phyloP scores from a whole-genome alignment of 2,797 vertebrate species.

The Hoplostethus atlanticus region DNA sequence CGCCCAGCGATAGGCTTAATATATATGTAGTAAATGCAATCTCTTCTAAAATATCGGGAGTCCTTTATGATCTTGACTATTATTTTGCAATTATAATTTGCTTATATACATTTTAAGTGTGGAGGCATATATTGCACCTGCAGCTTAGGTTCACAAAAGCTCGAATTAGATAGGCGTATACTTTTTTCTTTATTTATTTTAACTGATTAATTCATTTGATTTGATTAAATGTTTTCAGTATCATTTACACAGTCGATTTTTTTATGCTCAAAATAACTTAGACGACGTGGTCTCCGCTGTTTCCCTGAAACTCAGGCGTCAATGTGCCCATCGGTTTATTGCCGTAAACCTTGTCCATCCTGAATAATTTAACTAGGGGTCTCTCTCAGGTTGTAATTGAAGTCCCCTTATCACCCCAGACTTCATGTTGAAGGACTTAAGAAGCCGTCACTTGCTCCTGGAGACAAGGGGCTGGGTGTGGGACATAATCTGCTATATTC shows the following conservation, averaged over 20 bases:
- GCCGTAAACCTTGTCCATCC: slow-evolving; percentile 71
- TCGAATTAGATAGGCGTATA: neutral
- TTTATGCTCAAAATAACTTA: slow-evolving; percentile 22
- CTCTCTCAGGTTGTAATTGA: slow-evolving; percentile 80
- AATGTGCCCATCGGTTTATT: slow-evolving; percentile 64
- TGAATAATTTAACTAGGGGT: slow-evolving; percentile 87
- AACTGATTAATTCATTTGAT: neutral
- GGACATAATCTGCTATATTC: slow-evolving; percentile 10
- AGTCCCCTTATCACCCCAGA: slow-evolving; percentile 84
- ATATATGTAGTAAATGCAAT: neutral
- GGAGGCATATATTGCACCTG: slow-evolving; percentile 53
- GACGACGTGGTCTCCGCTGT: neutral
- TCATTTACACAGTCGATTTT: slow-evolving; percentile 10
- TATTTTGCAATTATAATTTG: neutral
- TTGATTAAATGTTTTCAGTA: neutral
- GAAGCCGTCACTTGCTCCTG: slow-evolving; percentile 81
- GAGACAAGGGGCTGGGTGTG: slow-evolving; percentile 20
- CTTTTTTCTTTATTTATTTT: neutral
- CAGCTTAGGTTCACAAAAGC: slow-evolving; percentile 27
- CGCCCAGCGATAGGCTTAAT: neutral
- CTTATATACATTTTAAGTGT: slow-evolving; percentile 1
- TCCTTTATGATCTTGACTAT: neutral
- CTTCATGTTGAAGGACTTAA: slow-evolving; percentile 82
- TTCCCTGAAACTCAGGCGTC: neutral
- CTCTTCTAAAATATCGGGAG: neutral